Conservation (phyloP, 30 jellyfish, hydroid and myxozoan species). For the Chrysaora quinquecirrha region DNA sequence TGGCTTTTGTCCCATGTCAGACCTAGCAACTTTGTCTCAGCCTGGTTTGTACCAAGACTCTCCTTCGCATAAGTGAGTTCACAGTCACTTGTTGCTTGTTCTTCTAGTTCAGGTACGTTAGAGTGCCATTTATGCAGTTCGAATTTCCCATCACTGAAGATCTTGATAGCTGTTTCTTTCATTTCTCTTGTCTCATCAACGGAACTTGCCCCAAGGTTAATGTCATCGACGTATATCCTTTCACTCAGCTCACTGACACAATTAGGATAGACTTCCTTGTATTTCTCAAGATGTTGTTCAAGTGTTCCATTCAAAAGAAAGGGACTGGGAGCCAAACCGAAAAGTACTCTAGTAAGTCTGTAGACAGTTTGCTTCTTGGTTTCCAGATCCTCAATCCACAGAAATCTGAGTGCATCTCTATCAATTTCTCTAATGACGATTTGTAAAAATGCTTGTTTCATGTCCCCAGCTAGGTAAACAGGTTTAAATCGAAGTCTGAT, state of each 20-base stretch:
- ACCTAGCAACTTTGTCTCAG: conserved; percentile 68
- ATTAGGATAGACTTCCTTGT: conserved; percentile 10
- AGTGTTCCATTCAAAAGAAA: conserved; percentile 64
- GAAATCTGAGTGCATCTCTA: conserved; percentile 59
- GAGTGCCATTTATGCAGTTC: no score
- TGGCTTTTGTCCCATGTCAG: conserved; percentile 66
- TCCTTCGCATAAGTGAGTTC: conserved; percentile 68
- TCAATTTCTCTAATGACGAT: conserved; percentile 50
- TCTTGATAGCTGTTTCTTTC: conserved; percentile 33
- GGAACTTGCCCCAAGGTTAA: conserved; percentile 15
- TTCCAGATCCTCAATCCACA: conserved; percentile 50
- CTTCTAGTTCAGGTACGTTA: conserved; percentile 39
- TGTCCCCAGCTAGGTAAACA: conserved; percentile 67
- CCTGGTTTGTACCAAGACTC: conserved; percentile 42
- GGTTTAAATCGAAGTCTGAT: conserved; percentile 59
- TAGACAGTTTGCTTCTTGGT: not conserved
- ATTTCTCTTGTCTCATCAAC: conserved; percentile 1
- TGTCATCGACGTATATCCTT: conserved; percentile 62
- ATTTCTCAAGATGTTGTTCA: conserved; percentile 49
- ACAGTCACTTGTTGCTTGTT: not conserved
- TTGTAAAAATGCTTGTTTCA: conserved; percentile 80
- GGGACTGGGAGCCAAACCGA: conserved; percentile 60
- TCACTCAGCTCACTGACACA: conserved; percentile 30
- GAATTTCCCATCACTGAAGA: conserved; percentile 54
- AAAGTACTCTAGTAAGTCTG: conserved; percentile 63